A percentile compares a stretch with the other conserved stretches of the same genome.
phyloP scores from a whole-genome alignment of 2,888 invertebrate genomes.

The Cepaea hortensis region DNA sequence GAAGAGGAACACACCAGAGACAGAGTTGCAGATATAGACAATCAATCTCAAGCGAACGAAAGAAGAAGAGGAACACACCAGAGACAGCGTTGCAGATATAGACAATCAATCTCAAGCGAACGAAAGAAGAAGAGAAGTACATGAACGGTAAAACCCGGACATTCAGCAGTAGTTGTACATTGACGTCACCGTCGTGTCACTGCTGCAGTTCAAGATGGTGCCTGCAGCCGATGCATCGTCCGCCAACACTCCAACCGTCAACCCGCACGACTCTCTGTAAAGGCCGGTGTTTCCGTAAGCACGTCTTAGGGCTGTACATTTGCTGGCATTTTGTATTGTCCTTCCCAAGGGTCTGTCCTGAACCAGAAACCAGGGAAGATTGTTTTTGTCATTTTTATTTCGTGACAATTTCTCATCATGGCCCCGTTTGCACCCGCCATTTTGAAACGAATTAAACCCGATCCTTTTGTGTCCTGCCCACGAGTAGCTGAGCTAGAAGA shows the following conservation, averaged over 20 bases:
- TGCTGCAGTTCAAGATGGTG: conserved; percentile 14
- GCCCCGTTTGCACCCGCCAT: conserved; percentile 3
- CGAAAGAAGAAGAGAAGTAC: no score
- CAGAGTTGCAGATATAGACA: no score
- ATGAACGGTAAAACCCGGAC: no score
- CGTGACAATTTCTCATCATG: not conserved
- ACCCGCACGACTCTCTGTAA: no score
- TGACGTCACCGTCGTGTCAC: conserved; percentile 5
- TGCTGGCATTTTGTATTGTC: not conserved
- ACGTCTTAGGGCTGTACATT: not conserved
- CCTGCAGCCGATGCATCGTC: not conserved
- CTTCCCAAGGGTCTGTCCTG: not conserved
- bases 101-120: no score
- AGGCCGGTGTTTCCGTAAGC: no score
- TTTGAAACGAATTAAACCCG: conserved; percentile 16
- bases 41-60: no score
- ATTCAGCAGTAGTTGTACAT: not conserved
- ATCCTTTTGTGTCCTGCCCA: conserved; percentile 17
- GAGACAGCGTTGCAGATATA: no score
- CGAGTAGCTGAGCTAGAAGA: conserved; percentile 28
- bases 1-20: no score
- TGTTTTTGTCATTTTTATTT: no score
- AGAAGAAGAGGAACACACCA: no score
- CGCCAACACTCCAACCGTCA: not conserved
- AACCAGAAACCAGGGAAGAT: not conserved